phyloP scores from a whole-genome alignment of 2,113 vertebrate genomes.

The Brachypodius melanocephalos region DNA sequence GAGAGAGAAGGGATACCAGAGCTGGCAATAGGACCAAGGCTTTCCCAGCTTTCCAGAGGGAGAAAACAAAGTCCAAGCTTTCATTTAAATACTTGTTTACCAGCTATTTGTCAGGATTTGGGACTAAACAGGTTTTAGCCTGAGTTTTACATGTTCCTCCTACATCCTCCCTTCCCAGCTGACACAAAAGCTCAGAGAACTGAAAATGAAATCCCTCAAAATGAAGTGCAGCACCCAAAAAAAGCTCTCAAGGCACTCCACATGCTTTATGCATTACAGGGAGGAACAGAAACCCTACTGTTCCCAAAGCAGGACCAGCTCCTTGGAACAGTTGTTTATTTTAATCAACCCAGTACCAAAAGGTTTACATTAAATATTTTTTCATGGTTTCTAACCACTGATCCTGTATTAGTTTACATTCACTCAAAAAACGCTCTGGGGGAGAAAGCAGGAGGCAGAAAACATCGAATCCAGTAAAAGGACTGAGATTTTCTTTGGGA shows the following conservation, averaged over 20 bases:
- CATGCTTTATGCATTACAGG: background rate
- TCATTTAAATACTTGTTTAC: background rate
- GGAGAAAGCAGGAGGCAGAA: background rate
- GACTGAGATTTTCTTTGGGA: background rate
- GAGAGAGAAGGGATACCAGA: background rate
- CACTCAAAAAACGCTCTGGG: background rate
- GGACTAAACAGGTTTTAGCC: background rate
- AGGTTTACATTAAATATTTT: background rate
- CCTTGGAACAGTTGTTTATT: background rate
- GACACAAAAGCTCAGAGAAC: background rate
- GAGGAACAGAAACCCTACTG: conserved; percentile 22
- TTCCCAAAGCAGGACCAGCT: background rate
- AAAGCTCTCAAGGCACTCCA: background rate
- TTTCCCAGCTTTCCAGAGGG: background rate
- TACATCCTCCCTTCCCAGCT: background rate
- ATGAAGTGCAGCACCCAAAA: background rate
- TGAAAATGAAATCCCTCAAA: background rate
- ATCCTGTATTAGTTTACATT: background rate
- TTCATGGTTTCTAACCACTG: background rate
- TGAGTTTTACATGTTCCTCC: background rate
- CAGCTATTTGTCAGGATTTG: background rate
- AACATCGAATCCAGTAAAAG: background rate
- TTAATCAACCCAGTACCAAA: background rate
- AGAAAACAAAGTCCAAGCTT: background rate
- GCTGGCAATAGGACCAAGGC: background rate